These are phyloP conservation scores for Sebastes steindachneri DNA, from an alignment of 2,797 vertebrate genomes.

Conservation along the genomic window DNA sequence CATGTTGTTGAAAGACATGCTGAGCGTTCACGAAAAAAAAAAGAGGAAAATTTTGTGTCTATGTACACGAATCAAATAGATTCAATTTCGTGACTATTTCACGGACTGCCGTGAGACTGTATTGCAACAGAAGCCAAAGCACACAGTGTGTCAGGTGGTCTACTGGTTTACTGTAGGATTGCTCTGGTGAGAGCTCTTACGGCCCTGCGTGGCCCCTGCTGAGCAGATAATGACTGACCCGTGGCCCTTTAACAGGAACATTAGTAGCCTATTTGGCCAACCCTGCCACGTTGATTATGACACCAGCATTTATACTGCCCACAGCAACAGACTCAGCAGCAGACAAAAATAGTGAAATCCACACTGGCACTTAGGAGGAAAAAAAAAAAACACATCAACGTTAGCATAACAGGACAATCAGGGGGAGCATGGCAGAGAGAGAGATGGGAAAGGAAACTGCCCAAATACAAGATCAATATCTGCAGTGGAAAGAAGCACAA, in stretches of 20 bases:
- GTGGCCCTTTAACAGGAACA: constrained; percentile 48
- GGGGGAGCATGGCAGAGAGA: constrained; percentile 1
- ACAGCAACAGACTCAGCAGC: constrained; percentile 37
- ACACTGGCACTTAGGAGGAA: constrained; percentile 48
- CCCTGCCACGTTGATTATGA: constrained; percentile 57
- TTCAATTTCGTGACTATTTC: no score
- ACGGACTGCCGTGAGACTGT: no score
- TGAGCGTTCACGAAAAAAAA: no score
- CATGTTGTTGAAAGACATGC: no score
- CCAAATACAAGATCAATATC: constrained; percentile 68
- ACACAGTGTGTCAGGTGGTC: neutral
- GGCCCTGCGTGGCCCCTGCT: constrained; percentile 14
- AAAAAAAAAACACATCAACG: constrained; percentile 11
- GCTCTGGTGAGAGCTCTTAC: neutral
- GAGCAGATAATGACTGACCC: constrained; percentile 53
- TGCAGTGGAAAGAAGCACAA: constrained; percentile 56
- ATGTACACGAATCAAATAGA: no score
- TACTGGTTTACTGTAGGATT: neutral
- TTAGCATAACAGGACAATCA: constrained; percentile 54
- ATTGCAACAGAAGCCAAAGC: neutral
- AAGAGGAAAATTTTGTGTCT: no score
- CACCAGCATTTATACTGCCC: constrained; percentile 42
- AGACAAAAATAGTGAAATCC: constrained; percentile 67
- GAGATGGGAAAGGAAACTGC: constrained; percentile 41
- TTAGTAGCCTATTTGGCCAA: constrained; percentile 48